These are phyloP conservation scores for Drosophila sucinea DNA, from an alignment of 1,140 invertebrate species.

Conservation along the genomic window DNA sequence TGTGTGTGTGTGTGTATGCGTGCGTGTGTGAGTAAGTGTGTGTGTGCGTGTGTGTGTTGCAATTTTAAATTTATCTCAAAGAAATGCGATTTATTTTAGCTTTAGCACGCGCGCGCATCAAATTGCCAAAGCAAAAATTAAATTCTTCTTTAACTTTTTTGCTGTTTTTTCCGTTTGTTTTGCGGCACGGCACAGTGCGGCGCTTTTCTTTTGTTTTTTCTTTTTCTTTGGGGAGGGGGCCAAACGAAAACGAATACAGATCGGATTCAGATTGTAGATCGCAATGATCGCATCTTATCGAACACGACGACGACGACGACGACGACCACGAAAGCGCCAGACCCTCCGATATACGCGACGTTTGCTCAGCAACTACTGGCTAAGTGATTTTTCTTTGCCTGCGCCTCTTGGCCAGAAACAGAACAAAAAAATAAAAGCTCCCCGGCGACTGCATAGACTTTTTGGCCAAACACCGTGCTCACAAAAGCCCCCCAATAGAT, in stretches of 20 bases:
- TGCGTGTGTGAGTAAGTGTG: not conserved
- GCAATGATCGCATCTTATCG: slow-evolving; percentile 61
- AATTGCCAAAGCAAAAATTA: slow-evolving; percentile 51
- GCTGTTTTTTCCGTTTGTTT: slow-evolving; percentile 34
- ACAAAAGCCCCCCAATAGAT: slow-evolving; percentile 4
- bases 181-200: slow-evolving; percentile 28
- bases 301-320: slow-evolving; percentile 3
- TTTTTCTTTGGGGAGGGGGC: slow-evolving; percentile 1
- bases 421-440: slow-evolving; percentile 63
- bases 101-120: slow-evolving; percentile 56
- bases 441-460: slow-evolving; percentile 24
- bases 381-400: slow-evolving; percentile 41
- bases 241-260: slow-evolving; percentile 29
- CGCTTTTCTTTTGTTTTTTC: slow-evolving; percentile 40
- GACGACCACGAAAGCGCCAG: slow-evolving; percentile 30
- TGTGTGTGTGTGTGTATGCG: not conserved
- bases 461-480: slow-evolving; percentile 27
- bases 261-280: slow-evolving; percentile 42
- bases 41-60: slow-evolving; percentile 20
- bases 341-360: slow-evolving; percentile 65
- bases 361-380: slow-evolving; percentile 61
- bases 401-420: slow-evolving; percentile 40
- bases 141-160: slow-evolving; percentile 47
- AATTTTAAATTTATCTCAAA: slow-evolving; percentile 72
- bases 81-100: slow-evolving; percentile 65